These are phyloP conservation scores for Epicampocera succincta DNA, from an alignment of 2,888 invertebrate species.

Conservation along the genomic window DNA sequence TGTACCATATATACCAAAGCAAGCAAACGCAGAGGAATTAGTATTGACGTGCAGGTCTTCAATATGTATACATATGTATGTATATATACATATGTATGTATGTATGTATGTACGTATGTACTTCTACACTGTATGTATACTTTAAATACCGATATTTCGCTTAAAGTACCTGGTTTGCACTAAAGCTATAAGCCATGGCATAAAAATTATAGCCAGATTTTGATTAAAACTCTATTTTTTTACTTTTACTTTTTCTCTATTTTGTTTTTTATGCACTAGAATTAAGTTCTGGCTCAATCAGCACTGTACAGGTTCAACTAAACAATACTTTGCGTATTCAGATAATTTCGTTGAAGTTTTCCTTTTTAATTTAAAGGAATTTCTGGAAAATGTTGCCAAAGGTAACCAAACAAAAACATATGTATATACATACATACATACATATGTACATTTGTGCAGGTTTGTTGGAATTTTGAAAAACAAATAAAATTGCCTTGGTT, in stretches of 20 bases:
- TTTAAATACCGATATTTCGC: background rate
- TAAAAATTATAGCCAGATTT: background rate
- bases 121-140: too few species aligned
- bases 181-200: constrained; percentile 79
- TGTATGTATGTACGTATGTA: too few species aligned
- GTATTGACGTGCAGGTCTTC: too few species aligned
- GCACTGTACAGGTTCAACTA: constrained; percentile 23
- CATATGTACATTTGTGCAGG: background rate
- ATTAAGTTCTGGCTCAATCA: constrained; percentile 4
- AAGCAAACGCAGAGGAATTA: too few species aligned
- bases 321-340: constrained; percentile 12
- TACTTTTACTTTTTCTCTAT: background rate
- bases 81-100: background rate
- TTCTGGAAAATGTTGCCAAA: constrained; percentile 61
- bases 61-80: constrained; percentile 1
- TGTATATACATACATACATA: too few species aligned
- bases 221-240: background rate
- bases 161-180: constrained; percentile 80
- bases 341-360: background rate
- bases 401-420: constrained; percentile 53
- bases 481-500: constrained; percentile 60
- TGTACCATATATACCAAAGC: too few species aligned
- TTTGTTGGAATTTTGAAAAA: constrained; percentile 60
- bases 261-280: constrained; percentile 8
- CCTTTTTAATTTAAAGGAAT: constrained; percentile 44